Evolutionary conservation across 2,797 vertebrate genomes (phyloP).

Genomic region (Gallinago nigripennis): DNA sequence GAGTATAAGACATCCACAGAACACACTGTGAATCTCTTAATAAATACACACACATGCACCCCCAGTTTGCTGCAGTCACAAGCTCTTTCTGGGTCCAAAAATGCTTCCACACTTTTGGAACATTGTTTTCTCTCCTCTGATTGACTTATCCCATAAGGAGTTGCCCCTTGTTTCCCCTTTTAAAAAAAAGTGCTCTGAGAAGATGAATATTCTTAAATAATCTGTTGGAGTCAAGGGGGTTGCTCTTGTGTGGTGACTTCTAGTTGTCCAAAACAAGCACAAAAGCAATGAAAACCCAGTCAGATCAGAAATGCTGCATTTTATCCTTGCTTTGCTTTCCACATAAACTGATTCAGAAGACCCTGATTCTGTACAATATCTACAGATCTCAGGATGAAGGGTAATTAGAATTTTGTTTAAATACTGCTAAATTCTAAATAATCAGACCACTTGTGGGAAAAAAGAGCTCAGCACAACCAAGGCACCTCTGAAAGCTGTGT

Average conservation of each 20-base stretch:
- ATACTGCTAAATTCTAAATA: no score
- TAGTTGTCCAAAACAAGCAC: not conserved
- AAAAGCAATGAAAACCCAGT: not conserved
- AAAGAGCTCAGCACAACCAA: not conserved
- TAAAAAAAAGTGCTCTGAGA: not conserved
- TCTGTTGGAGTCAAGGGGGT: accelerated
- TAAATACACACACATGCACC: accelerated
- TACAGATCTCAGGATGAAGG: not conserved
- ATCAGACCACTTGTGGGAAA: not conserved
- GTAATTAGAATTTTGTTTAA: not conserved
- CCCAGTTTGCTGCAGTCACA: not conserved
- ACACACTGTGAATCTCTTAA: not conserved
- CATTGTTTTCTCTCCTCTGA: not conserved
- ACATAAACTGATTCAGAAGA: not conserved
- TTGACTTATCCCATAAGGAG: not conserved
- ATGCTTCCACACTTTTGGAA: not conserved
- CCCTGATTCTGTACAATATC: not conserved
- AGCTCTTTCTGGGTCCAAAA: not conserved
- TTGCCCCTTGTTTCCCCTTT: not conserved
- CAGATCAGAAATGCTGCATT: not conserved
- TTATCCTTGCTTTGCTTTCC: not conserved
- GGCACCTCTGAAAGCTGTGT: not conserved
- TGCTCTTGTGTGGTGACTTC: not conserved
- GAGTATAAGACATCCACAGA: not conserved
- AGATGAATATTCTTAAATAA: not conserved